Evolutionary conservation across 1,140 invertebrate species (phyloP).

Genomic region (Aleiodes sp.): DNA sequence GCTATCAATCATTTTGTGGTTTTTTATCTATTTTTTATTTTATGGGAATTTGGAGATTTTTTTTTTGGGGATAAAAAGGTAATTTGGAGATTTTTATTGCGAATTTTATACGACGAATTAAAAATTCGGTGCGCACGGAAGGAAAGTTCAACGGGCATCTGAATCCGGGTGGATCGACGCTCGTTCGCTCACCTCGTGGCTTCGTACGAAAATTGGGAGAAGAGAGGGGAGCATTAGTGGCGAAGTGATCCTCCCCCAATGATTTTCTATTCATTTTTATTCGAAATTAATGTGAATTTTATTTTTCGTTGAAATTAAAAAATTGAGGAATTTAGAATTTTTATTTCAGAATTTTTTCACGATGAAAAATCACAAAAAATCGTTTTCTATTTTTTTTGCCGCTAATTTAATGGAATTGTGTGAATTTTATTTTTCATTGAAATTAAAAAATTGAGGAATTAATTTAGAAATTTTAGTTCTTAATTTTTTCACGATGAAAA

Average conservation of each 20-base stretch:
- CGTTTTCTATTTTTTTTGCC: constrained; percentile 30
- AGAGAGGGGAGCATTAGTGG: constrained; percentile 6
- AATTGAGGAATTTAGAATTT: too few species aligned
- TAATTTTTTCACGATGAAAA: too few species aligned
- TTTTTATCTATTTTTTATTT: too few species aligned
- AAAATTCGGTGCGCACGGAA: constrained; percentile 12
- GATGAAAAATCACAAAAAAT: too few species aligned
- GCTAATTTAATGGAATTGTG: background rate
- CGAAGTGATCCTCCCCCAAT: background rate
- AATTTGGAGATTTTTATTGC: too few species aligned
- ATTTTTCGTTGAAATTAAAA: too few species aligned
- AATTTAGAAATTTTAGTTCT: too few species aligned
- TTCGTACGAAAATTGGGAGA: constrained; percentile 32
- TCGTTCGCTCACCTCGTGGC: constrained; percentile 54
- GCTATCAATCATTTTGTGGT: too few species aligned
- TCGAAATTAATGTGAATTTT: background rate
- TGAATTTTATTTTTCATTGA: background rate
- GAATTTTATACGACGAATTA: background rate
- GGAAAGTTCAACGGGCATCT: constrained; percentile 46
- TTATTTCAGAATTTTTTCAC: too few species aligned
- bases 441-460: too few species aligned
- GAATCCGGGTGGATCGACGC: constrained; percentile 50
- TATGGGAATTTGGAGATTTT: too few species aligned
- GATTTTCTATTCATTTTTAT: constrained; percentile 31
- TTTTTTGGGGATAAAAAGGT: too few species aligned